These are phyloP conservation scores for Luperina testacea DNA, from an alignment of 2,888 invertebrate species.

Conservation along the genomic window DNA sequence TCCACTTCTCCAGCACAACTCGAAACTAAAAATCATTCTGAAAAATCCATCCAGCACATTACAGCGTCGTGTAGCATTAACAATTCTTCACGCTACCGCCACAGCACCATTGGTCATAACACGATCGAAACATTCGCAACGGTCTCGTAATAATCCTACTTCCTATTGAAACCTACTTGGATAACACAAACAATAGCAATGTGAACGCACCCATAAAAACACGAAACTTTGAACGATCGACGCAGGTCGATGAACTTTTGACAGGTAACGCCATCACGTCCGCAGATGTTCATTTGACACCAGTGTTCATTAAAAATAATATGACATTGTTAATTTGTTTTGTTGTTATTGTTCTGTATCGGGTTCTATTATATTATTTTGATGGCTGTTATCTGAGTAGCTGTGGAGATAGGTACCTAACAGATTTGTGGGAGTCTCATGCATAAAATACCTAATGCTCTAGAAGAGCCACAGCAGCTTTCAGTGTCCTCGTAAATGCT, in stretches of 20 bases:
- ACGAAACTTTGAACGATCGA: constrained; percentile 81
- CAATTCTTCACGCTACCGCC: constrained; percentile 62
- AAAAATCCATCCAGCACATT: constrained; percentile 47
- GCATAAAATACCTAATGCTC: neutral
- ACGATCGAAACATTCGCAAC: constrained; percentile 69
- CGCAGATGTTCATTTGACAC: constrained; percentile 68
- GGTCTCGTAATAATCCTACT: constrained; percentile 73
- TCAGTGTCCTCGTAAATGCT: neutral
- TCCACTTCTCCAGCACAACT: constrained; percentile 16
- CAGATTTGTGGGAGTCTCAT: constrained; percentile 24
- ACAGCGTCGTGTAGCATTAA: constrained; percentile 57
- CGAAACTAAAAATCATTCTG: constrained; percentile 44
- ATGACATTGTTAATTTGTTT: constrained; percentile 65
- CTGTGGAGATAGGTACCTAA: constrained; percentile 9
- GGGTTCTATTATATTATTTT: constrained; percentile 54
- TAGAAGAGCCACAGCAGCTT: neutral
- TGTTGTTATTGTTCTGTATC: constrained; percentile 52
- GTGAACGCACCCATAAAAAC: constrained; percentile 86
- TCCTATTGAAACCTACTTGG: constrained; percentile 80
- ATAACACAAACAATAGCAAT: constrained; percentile 85
- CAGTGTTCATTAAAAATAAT: constrained; percentile 67
- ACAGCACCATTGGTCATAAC: constrained; percentile 65
- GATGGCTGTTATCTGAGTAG: constrained; percentile 52
- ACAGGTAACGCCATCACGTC: constrained; percentile 74
- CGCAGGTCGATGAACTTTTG: constrained; percentile 79